Evolutionary conservation across 2,797 vertebrate genomes (phyloP), one percentile per base, ranked within the genome.

Genomic region (Coregonus sp.): DNA sequence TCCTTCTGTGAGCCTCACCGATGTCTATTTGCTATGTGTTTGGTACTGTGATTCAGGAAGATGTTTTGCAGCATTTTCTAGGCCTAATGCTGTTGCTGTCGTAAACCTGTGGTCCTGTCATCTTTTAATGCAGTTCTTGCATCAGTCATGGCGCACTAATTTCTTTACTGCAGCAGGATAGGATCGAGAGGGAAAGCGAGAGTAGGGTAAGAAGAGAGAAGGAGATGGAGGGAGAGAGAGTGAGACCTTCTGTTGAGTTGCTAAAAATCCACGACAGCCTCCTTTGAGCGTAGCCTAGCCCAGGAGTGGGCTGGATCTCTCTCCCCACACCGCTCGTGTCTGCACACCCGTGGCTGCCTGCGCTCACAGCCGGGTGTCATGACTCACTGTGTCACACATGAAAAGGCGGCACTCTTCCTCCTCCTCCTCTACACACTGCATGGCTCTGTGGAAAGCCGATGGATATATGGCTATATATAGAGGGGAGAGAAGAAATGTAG

Each of bases 401-500:
- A 73, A 63, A 47, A 47, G 40, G 40, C 40, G 11, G 40, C 9
- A 47, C 9, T 47, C 40, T 47, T 47, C 40, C 54, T 88, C 81
- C 29, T 71, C 73, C 89, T 80, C 25, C 66, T 82, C 75, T 77
- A 75, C 75, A 65, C 37, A 77, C 67, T 73, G 37, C 12, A 52
- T 75, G 81, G 73, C 75, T 75, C 78, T 84, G 84, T 80, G 59
- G 50, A 54, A 75, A 72, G 77, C 85, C 56, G 80, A 84, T 78
- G 78, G 87, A 86, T 86, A 89, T 87, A 82, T 75, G 76, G 78
- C 85, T 90, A 87, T 81, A 86, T 87, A 87, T 90, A 86, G 87
- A 86, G 51, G 25, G 31, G 35, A 18, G 65, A 29, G 33, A 40
- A 20, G 25, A 25, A 25, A 25, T 25, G 25, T 25, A 25, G 25